phyloP scores from a whole-genome alignment of 2,113 vertebrate genomes.

The Gallinago paraguaiae region DNA sequence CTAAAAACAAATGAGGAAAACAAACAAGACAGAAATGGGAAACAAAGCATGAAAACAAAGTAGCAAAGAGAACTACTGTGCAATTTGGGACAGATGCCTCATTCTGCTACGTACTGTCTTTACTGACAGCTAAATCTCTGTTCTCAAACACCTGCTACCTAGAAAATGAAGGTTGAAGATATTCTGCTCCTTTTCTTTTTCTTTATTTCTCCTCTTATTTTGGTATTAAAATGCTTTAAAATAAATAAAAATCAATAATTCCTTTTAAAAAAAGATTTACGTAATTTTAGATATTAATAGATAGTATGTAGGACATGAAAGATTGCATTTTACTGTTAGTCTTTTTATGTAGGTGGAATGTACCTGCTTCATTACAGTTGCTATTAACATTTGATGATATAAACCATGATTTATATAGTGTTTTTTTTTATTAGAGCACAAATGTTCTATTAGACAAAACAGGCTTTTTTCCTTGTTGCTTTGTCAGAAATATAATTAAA shows the following conservation, averaged over 20 bases:
- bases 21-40: neutral
- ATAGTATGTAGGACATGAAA: neutral
- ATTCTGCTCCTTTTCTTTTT: neutral
- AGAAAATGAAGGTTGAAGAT: neutral
- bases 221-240: neutral
- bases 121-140: neutral
- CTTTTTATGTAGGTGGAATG: neutral
- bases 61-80: neutral
- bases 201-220: neutral
- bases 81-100: neutral
- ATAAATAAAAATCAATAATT: neutral
- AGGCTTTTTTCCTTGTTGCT: neutral
- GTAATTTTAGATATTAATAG: neutral
- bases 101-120: neutral
- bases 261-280: neutral
- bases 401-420: neutral
- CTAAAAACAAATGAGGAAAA: neutral
- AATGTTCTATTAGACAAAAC: neutral
- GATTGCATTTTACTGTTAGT: neutral
- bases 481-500: neutral
- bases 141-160: neutral
- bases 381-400: neutral
- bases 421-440: neutral
- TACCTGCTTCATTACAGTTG: neutral
- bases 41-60: neutral